These are phyloP conservation scores for Palythoa grandiflora DNA, from an alignment of 92 coral and sea anemone genomes.

Conservation along the genomic window DNA sequence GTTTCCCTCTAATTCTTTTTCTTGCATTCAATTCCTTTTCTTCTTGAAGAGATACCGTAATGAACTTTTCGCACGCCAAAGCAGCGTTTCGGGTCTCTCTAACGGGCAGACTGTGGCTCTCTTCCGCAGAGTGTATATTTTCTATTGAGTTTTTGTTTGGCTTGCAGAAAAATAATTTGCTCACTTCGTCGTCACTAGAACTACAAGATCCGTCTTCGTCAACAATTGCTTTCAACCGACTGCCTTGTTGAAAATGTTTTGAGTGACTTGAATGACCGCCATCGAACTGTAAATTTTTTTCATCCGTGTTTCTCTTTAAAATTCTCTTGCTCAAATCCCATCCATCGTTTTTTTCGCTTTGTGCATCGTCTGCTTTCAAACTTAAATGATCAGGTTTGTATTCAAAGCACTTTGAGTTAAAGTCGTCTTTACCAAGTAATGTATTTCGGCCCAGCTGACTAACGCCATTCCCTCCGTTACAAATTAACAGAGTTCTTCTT, in stretches of 20 bases:
- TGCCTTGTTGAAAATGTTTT: constrained; percentile 18
- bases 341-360: not conserved
- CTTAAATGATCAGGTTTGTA: constrained; percentile 5
- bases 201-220: constrained; percentile 36
- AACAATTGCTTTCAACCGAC: not conserved
- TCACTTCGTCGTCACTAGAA: constrained; percentile 45
- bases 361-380: constrained; percentile 8
- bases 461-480: not conserved
- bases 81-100: not conserved
- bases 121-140: not conserved
- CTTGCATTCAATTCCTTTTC: constrained; percentile 31
- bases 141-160: constrained; percentile 30
- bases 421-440: not conserved
- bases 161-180: constrained; percentile 39
- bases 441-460: not conserved
- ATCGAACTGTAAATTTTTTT: not conserved
- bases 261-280: not conserved
- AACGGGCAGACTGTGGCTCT: not conserved
- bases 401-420: constrained; percentile 9
- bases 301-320: constrained; percentile 9
- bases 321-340: constrained; percentile 32
- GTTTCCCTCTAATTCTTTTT: constrained; percentile 33
- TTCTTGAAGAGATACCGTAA: constrained; percentile 35
- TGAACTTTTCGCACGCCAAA: constrained; percentile 10
- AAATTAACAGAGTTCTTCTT: constrained; percentile 25